Evolutionary conservation across 2,113 vertebrate genomes (phyloP).

Genomic region (Thermophis baileyi): DNA sequence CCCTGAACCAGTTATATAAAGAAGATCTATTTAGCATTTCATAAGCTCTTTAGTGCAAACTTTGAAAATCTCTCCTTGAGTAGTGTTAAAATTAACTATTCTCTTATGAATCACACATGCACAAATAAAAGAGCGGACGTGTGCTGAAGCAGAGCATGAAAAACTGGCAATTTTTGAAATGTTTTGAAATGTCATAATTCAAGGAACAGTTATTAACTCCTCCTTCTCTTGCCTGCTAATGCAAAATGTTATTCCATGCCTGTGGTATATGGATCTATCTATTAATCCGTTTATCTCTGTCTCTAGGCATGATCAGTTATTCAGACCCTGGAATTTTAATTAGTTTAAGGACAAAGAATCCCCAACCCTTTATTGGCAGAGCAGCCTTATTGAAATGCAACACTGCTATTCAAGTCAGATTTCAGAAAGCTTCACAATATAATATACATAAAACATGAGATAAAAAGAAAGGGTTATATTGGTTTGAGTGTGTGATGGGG

Average conservation of each 20-base stretch:
- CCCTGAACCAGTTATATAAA: neutral
- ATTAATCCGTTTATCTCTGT: conserved; percentile 61
- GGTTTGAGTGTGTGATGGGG: conserved; percentile 11
- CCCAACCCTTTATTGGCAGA: conserved; percentile 51
- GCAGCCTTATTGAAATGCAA: conserved; percentile 59
- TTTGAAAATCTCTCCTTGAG: neutral
- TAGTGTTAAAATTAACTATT: conserved; percentile 37
- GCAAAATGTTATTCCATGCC: conserved; percentile 52
- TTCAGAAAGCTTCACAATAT: conserved; percentile 52
- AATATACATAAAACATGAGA: conserved; percentile 39
- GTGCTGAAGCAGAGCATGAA: neutral
- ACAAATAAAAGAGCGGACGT: conserved; percentile 25
- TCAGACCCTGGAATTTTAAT: conserved; percentile 69
- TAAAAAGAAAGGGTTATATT: conserved; percentile 41
- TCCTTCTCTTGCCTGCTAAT: conserved; percentile 52
- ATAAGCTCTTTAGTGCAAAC: conserved; percentile 4
- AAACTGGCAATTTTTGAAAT: conserved; percentile 31
- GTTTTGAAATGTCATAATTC: conserved; percentile 38
- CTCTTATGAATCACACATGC: conserved; percentile 6
- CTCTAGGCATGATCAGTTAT: conserved; percentile 60
- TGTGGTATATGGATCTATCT: conserved; percentile 60
- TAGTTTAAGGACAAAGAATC: conserved; percentile 56
- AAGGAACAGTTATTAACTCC: conserved; percentile 48
- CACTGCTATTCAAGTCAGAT: conserved; percentile 59
- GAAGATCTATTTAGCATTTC: conserved; percentile 23